Evolutionary conservation across 2,888 invertebrate species (phyloP).

Genomic region (Acleris sparsana): DNA sequence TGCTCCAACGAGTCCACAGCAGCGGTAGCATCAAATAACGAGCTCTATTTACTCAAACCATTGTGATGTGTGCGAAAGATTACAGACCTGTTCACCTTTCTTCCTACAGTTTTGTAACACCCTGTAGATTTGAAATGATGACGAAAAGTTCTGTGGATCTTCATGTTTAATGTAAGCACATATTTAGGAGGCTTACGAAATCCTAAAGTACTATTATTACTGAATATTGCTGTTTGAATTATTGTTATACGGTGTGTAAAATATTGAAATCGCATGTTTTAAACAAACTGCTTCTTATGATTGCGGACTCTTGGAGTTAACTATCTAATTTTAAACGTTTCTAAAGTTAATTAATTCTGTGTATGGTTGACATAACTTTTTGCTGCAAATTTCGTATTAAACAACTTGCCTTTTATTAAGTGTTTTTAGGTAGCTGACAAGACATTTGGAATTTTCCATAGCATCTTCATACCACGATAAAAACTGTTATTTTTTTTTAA

Average conservation of each 20-base stretch:
- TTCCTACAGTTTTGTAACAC: conserved; percentile 55
- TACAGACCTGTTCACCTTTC: conserved; percentile 68
- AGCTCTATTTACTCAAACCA: conserved; percentile 67
- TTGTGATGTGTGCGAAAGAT: conserved; percentile 67
- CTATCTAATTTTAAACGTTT: too few relatives aligned
- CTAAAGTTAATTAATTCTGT: too few relatives aligned
- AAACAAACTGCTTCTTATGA: too few relatives aligned
- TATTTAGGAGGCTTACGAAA: conserved; percentile 39
- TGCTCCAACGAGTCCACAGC: conserved; percentile 40
- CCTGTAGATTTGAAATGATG: conserved; percentile 28
- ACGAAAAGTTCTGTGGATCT: conserved; percentile 18
- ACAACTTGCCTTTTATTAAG: too few relatives aligned
- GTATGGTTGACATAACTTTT: too few relatives aligned
- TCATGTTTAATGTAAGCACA: conserved; percentile 24
- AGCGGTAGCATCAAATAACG: conserved; percentile 57
- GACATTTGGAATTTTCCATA: too few relatives aligned
- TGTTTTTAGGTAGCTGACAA: too few relatives aligned
- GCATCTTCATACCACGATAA: too few relatives aligned
- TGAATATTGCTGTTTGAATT: conserved; percentile 45
- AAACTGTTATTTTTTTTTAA: too few relatives aligned
- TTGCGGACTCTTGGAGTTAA: too few relatives aligned
- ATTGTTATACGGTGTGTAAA: conserved; percentile 43
- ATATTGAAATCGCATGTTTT: conserved; percentile 7
- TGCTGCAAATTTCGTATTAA: too few relatives aligned
- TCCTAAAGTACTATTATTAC: conserved; percentile 42